Conservation (phyloP, 2,888 invertebrate species). For the Ophion obscuratus region DNA sequence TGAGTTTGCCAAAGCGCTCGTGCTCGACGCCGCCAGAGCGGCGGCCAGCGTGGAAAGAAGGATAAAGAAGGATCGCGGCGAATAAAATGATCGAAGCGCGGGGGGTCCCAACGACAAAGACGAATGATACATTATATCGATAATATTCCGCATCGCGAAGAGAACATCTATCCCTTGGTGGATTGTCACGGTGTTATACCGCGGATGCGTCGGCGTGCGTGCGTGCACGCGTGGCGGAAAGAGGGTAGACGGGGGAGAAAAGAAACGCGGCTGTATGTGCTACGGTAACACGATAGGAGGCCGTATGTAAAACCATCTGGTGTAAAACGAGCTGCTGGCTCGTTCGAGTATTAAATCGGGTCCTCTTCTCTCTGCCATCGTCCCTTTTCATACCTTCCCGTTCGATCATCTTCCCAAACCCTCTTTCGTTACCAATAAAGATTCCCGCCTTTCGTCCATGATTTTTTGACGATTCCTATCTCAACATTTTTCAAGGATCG, state of each 20-base stretch:
- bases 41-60: slow-evolving; percentile 41
- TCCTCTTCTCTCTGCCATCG: slow-evolving; percentile 62
- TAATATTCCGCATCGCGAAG: slow-evolving; percentile 73
- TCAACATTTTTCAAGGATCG: background rate
- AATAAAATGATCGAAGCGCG: slow-evolving; percentile 66
- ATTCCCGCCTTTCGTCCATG: slow-evolving; percentile 26
- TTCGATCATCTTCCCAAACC: slow-evolving; percentile 37
- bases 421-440: slow-evolving; percentile 39
- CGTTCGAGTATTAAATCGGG: slow-evolving; percentile 83
- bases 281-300: slow-evolving; percentile 82
- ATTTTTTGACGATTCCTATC: slow-evolving; percentile 12
- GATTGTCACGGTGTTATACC: slow-evolving; percentile 65
- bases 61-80: slow-evolving; percentile 50
- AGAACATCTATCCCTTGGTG: slow-evolving; percentile 72
- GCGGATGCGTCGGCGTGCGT: slow-evolving; percentile 65
- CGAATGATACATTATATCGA: slow-evolving; percentile 75
- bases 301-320: slow-evolving; percentile 83
- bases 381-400: slow-evolving; percentile 29
- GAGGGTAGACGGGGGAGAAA: slow-evolving; percentile 22
- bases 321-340: slow-evolving; percentile 83
- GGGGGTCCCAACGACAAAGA: slow-evolving; percentile 72
- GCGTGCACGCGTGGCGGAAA: slow-evolving; percentile 60
- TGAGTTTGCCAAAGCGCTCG: slow-evolving; percentile 59
- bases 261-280: slow-evolving; percentile 53
- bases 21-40: slow-evolving; percentile 60